phyloP scores from a whole-genome alignment of 1,140 invertebrate genomes.

The Pogonomyrmex barbatus region DNA sequence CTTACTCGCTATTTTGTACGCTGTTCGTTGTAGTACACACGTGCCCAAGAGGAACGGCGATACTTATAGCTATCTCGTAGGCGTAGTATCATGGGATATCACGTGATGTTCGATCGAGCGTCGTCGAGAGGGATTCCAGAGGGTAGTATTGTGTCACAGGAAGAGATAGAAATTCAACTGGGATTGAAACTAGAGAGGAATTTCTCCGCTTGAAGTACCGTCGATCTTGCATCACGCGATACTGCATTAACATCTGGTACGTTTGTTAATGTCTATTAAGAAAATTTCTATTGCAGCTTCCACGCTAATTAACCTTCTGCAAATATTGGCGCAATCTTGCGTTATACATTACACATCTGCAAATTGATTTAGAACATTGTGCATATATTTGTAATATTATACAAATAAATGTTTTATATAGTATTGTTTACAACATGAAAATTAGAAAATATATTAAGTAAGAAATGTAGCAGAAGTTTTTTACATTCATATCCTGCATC shows the following conservation, averaged over 20 bases:
- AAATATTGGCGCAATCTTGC: background rate
- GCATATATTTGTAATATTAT: conserved; percentile 8
- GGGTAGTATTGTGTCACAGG: conserved; percentile 36
- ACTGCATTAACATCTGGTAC: conserved; percentile 29
- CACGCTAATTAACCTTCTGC: conserved; percentile 6
- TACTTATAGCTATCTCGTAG: conserved; percentile 53
- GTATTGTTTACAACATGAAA: background rate
- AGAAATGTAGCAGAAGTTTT: background rate
- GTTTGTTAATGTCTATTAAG: background rate
- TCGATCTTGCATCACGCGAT: conserved; percentile 62
- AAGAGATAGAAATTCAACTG: conserved; percentile 46
- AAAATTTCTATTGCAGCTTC: conserved; percentile 2
- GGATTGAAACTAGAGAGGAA: conserved; percentile 46
- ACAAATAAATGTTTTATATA: background rate
- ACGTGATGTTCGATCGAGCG: conserved; percentile 65
- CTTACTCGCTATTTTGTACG: conserved; percentile 27
- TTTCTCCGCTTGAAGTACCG: conserved; percentile 59
- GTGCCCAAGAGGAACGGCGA: conserved; percentile 15
- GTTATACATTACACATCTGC: background rate
- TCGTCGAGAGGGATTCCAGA: conserved; percentile 55
- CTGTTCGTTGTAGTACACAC: background rate
- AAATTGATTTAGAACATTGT: background rate
- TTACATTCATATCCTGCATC: background rate
- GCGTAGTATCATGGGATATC: conserved; percentile 55
- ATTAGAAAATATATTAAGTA: background rate